Conservation (phyloP, 1,140 invertebrate species). For the Mercenaria mercenaria region DNA sequence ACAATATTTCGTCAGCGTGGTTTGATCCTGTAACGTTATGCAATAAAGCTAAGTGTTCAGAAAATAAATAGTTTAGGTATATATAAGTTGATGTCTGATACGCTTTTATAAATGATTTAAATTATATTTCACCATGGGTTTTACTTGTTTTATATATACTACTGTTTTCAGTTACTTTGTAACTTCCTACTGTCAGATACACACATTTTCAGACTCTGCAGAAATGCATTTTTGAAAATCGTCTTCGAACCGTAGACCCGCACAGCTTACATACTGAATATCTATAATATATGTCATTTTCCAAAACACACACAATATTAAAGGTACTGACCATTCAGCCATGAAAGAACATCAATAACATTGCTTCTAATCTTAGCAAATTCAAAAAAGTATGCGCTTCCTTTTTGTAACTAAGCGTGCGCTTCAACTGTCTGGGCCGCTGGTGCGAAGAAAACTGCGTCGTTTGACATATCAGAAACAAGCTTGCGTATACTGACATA, state of each 20-base stretch:
- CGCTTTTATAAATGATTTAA: too few species aligned
- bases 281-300: neutral
- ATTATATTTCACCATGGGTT: too few species aligned
- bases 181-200: too few species aligned
- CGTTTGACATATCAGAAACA: conserved; percentile 50
- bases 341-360: neutral
- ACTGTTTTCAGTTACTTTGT: too few species aligned
- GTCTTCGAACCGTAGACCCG: neutral
- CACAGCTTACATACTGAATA: neutral
- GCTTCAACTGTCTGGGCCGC: conserved; percentile 26
- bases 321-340: conserved; percentile 24
- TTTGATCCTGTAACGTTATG: neutral
- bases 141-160: too few species aligned
- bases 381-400: conserved; percentile 57
- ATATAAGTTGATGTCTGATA: too few species aligned
- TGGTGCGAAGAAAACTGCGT: conserved; percentile 56
- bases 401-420: conserved; percentile 10
- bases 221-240: too few species aligned
- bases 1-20: conserved; percentile 27
- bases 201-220: too few species aligned
- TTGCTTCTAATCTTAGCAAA: conserved; percentile 49
- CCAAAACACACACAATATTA: neutral
- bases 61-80: too few species aligned
- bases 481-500: conserved; percentile 32
- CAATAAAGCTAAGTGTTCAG: too few species aligned